A percentile compares a stretch with the other conserved stretches of the same genome.
Evolutionary conservation across 2,797 vertebrate genomes (phyloP).

Genomic region (Urocyon cinereoargenteus): DNA sequence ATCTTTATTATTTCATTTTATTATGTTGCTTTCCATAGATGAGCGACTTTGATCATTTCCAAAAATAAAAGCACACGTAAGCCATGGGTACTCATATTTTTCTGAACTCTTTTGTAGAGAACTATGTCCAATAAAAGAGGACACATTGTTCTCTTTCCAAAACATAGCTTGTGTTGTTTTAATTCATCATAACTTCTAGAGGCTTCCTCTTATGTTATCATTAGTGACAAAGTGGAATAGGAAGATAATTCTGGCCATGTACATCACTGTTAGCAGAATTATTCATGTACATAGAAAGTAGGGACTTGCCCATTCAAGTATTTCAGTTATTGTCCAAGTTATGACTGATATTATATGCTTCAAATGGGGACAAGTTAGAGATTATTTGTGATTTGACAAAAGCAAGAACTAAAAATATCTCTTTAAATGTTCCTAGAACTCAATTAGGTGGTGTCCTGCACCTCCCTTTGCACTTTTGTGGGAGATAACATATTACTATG

Average conservation of each 20-base stretch:
- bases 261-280: not conserved
- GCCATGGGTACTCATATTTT: not conserved
- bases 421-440: conserved; percentile 20
- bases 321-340: conserved; percentile 29
- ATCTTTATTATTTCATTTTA: conserved; percentile 57
- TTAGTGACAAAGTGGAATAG: not conserved
- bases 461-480: not conserved
- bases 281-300: not conserved
- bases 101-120: conserved; percentile 20
- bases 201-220: not conserved
- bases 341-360: not conserved
- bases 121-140: conserved; percentile 11
- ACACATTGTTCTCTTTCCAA: conserved; percentile 5
- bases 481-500: conserved; percentile 9
- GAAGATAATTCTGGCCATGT: not conserved
- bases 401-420: conserved; percentile 5
- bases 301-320: not conserved
- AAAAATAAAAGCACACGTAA: conserved; percentile 58
- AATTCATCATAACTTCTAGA: not conserved
- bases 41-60: conserved; percentile 71
- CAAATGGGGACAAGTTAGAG: not conserved
- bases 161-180: not conserved
- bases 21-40: conserved; percentile 55
- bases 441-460: not conserved
- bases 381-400: not conserved